Percentiles rank a stretch among this genome's conserved stretches.
phyloP scores from a whole-genome alignment of 2,888 invertebrate species.

The Cyaniris semiargus region DNA sequence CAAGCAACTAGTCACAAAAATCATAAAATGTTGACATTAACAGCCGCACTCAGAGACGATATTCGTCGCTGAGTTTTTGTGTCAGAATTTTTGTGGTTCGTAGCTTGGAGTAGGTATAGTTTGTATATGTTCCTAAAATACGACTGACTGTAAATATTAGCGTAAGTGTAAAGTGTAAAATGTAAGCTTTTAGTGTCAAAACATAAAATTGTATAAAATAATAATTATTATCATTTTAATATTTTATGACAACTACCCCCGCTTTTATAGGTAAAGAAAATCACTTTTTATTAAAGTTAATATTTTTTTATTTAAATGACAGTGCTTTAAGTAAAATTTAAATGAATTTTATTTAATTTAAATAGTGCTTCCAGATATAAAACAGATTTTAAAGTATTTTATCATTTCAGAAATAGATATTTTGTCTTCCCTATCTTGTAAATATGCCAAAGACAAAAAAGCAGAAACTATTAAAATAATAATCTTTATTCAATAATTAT shows the following conservation, averaged over 20 bases:
- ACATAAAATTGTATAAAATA: not conserved
- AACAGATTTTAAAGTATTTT: not conserved
- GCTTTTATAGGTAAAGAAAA: not conserved
- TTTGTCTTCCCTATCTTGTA: not conserved
- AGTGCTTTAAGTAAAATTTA: not conserved
- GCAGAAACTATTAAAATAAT: not conserved
- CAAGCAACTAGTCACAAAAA: not conserved
- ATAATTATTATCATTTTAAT: not conserved
- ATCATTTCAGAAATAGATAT: not conserved
- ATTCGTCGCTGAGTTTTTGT: too few species aligned
- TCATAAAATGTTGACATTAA: too few species aligned
- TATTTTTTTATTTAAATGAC: not conserved
- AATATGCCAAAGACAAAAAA: conserved; percentile 15
- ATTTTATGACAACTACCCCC: not conserved
- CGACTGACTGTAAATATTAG: conserved; percentile 54
- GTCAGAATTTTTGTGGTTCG: not conserved
- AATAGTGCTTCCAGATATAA: not conserved
- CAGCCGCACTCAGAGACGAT: too few species aligned
- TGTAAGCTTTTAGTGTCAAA: conserved; percentile 30
- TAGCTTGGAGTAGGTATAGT: conserved; percentile 26
- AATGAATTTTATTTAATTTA: not conserved
- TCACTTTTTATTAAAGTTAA: not conserved
- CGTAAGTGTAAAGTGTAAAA: conserved; percentile 40
- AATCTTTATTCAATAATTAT: not conserved
- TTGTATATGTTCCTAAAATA: conserved; percentile 62